Evolutionary conservation across 2,797 vertebrate species (phyloP), one percentile per base, ranked within the genome.

Genomic region (Gymnothorax reevesii): DNA sequence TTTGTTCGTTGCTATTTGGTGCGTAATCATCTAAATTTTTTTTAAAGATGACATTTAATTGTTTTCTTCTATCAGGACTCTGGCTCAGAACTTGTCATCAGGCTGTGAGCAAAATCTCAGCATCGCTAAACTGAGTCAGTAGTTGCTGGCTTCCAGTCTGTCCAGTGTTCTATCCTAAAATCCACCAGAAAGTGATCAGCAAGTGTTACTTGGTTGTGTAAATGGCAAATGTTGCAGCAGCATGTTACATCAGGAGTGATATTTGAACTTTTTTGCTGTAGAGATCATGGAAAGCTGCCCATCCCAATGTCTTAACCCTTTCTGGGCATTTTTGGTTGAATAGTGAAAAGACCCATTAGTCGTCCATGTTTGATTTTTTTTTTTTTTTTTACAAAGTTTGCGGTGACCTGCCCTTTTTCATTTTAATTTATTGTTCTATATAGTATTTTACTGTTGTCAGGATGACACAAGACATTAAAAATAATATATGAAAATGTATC

Each of bases 71-170:
- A 15, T 84, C 33, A 94, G 94, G 90, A 93, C 87, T 87, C 93
- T 20, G 94, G 91, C 82, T 91, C 92, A 64, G 90, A 95, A 91
- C 94, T 95, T 83, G 94, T 88, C 87, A 94, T 96, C 92, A 94
- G 94, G 83, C 80, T 95, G 22, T 94, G 91, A 93, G 88, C 84
- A 69, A 10, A 87, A 49, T 87, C 87, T 20, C 89, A 42, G 86
- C 80, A 15, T 82, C 8, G 80, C 82, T 84, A 60, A 87, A 79
- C 79, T 69, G 66, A 83, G 87, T 83, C 64, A 7, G 25, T 12
- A 20, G 33, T 13, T 13, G 9, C 49, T 4, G 22, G 13, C 54
- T 57, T 83, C 64, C 73, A 55, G 33, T 42, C 59, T 42, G 27
- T 82, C 62, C 57, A 13, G n/a, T 88, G 54, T 57, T 84, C 59